A percentile compares a stretch with the other conserved stretches of the same genome.
phyloP scores from a whole-genome alignment of 2,113 vertebrate genomes.

The Terrapene triunguis region DNA sequence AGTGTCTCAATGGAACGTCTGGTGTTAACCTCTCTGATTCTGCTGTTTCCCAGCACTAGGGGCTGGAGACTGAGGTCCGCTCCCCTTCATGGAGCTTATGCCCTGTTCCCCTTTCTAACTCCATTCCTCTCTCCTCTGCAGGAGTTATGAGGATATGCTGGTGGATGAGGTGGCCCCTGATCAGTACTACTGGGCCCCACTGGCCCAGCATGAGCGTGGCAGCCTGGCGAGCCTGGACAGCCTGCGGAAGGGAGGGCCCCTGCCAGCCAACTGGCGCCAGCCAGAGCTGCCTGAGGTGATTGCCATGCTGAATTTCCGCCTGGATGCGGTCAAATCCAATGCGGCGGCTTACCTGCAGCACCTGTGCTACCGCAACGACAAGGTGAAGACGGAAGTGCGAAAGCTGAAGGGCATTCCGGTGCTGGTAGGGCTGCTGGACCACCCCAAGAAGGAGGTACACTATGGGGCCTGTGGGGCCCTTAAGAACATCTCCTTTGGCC shows the following conservation, averaged over 20 bases:
- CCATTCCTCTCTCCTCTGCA: conserved; percentile 26
- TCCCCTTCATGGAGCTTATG: neutral
- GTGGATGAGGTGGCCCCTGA: conserved; percentile 89
- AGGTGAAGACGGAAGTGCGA: conserved; percentile 95
- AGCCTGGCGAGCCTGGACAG: conserved; percentile 96
- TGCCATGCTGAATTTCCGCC: conserved; percentile 93
- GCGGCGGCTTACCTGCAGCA: conserved; percentile 96
- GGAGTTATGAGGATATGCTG: conserved; percentile 95
- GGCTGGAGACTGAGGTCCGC: neutral
- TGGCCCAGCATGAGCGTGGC: conserved; percentile 92
- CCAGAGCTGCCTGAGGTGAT: conserved; percentile 97
- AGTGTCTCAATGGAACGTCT: neutral
- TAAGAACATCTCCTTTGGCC: conserved; percentile 96
- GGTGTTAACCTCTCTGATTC: neutral
- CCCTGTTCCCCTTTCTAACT: neutral
- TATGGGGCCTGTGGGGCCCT: conserved; percentile 94
- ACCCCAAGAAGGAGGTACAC: conserved; percentile 95
- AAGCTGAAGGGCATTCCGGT: conserved; percentile 94
- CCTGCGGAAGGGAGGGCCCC: conserved; percentile 87
- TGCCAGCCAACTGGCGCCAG: conserved; percentile 87
- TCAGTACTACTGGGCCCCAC: conserved; percentile 92
- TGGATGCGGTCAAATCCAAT: conserved; percentile 94
- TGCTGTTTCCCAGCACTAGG: neutral
- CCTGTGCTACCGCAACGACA: conserved; percentile 95
- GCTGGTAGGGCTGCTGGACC: conserved; percentile 93